Evolutionary conservation across 2,797 vertebrate species (phyloP), one percentile per base, ranked within the genome.

Genomic region (Octomys mimax): DNA sequence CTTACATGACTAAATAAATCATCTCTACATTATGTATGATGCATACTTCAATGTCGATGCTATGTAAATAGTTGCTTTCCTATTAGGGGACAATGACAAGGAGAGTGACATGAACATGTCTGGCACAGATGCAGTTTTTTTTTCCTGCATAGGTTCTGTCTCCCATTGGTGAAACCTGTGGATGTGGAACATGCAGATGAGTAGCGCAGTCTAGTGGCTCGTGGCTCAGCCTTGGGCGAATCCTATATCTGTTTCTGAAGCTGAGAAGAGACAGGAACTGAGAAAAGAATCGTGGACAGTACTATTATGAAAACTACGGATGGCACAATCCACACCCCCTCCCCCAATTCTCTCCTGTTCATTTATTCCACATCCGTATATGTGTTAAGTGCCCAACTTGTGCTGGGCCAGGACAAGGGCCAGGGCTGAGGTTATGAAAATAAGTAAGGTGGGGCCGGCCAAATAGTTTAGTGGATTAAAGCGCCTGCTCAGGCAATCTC

Each of bases 171-270:
- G 46, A 26, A 88, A 54, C 62, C 26, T 73, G 59, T 46, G 36
- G 64, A 24, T 26, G 6, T 18, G 24, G 64, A 57, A 52, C 39
- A 83, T 22, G 46, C n/a, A 83, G 59, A 36, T 39, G 52, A 71
- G 39, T 70, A 89, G 46, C 10, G 18, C 52, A 66, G 33, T 24
- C 59, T 52, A 46, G 4, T n/a, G 52, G 49, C 19, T 28, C 70
- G 36, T 59, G 39, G 88, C 54, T 94, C 64, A 57, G 57, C 11
- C 46, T 68, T 91, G 92, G 78, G 24, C 61, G 82, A 85, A 92
- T 64, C 39, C 49, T 68, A 93, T 52, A 31, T 61, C 12, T 64
- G 8, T 61, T 93, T 80, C 84, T 61, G 46, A 81, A 18, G 7
- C 24, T 57, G 5, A 24, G 8, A 77, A 54, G 49, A 82, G 70